Conservation (phyloP, 2,113 vertebrate genomes). For the Micromys minutus region DNA sequence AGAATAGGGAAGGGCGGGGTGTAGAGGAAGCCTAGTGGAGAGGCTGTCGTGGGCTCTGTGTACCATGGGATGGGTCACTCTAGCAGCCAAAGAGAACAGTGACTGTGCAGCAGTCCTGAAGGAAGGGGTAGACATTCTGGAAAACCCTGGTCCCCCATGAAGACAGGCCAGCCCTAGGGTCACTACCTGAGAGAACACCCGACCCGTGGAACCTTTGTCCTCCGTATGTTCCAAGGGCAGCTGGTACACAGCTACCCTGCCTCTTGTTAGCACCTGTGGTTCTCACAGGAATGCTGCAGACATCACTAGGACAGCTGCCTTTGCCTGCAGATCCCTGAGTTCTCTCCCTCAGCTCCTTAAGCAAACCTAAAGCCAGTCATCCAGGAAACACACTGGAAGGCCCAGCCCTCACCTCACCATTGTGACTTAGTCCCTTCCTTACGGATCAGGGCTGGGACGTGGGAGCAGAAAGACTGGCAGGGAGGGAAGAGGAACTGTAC, state of each 20-base stretch:
- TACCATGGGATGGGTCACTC: not conserved
- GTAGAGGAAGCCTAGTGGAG: not conserved
- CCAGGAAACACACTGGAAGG: not conserved
- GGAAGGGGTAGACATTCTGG: not conserved
- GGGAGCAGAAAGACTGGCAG: not conserved
- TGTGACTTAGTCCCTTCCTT: not conserved
- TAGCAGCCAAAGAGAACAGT: not conserved
- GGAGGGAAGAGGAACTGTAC: not conserved
- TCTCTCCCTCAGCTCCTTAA: not conserved
- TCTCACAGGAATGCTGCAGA: not conserved
- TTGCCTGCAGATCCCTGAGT: not conserved
- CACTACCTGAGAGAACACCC: not conserved
- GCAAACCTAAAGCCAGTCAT: not conserved
- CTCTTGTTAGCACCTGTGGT: not conserved
- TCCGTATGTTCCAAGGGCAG: not conserved
- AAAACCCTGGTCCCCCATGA: not conserved
- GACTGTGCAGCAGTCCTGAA: rapidly evolving
- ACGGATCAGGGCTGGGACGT: not conserved
- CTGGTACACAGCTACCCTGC: not conserved
- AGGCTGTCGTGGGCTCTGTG: not conserved
- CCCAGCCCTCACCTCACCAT: not conserved
- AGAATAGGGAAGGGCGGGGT: rapidly evolving
- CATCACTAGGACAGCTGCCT: not conserved
- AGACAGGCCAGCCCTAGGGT: too few species aligned
- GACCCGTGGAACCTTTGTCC: not conserved